Percentiles rank a stretch among this genome's conserved stretches.
phyloP scores from a whole-genome alignment of 2,113 vertebrate species.

The Rynchops niger region DNA sequence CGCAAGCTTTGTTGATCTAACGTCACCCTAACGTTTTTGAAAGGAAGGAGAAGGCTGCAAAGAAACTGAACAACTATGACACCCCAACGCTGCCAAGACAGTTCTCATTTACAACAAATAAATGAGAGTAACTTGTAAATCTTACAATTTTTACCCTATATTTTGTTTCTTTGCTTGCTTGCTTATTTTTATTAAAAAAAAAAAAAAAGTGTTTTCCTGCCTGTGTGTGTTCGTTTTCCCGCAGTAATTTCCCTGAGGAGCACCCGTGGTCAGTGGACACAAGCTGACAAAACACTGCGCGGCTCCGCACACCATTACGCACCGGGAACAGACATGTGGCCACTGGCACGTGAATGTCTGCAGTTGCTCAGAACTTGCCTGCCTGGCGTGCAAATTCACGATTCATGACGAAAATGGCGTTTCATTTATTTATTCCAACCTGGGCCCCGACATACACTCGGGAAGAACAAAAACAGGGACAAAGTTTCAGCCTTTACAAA shows the following conservation, averaged over 20 bases:
- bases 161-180: neutral
- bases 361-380: neutral
- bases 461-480: neutral
- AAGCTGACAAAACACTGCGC: neutral
- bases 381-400: neutral
- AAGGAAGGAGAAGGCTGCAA: neutral
- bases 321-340: neutral
- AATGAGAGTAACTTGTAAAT: neutral
- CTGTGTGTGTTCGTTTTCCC: neutral
- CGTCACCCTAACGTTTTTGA: neutral
- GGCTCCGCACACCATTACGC: neutral
- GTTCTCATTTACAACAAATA: neutral
- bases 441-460: rapidly evolving
- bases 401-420: neutral
- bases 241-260: neutral
- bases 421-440: neutral
- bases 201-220: neutral
- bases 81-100: neutral
- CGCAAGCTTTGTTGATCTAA: neutral
- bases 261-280: neutral
- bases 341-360: neutral
- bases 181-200: neutral
- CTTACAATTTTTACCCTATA: neutral
- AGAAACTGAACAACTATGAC: neutral
- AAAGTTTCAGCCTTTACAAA: neutral